These are phyloP conservation scores for Plebejus argus DNA, from an alignment of 2,888 invertebrate genomes.

Conservation along the genomic window DNA sequence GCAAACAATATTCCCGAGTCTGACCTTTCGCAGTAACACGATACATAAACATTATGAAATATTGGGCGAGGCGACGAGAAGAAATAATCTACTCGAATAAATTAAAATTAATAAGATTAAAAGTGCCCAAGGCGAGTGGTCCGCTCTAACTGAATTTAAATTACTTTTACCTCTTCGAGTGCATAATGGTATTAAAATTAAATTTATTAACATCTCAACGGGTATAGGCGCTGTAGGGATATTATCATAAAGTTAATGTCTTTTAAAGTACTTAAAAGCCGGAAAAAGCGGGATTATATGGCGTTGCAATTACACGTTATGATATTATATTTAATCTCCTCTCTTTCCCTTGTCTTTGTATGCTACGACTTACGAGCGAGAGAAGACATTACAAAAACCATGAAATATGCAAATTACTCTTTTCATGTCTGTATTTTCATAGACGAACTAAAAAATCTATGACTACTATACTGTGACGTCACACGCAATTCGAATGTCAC, in stretches of 20 bases:
- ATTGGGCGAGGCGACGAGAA: constrained; percentile 58
- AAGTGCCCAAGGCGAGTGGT: constrained; percentile 61
- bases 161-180: constrained; percentile 75
- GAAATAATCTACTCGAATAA: constrained; percentile 75
- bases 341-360: background rate
- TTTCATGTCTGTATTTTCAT: background rate
- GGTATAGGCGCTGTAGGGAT: constrained; percentile 30
- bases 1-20: background rate
- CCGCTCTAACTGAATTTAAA: constrained; percentile 71
- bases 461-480: background rate
- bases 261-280: constrained; percentile 3
- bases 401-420: background rate
- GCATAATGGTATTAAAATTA: constrained; percentile 75
- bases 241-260: constrained; percentile 28
- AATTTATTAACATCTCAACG: constrained; percentile 55
- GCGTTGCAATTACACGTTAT: background rate
- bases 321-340: background rate
- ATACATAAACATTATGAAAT: constrained; percentile 47
- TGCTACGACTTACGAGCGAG: background rate
- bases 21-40: constrained; percentile 20
- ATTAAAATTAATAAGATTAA: constrained; percentile 79
- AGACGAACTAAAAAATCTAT: background rate
- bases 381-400: background rate
- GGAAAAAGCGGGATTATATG: background rate
- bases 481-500: background rate